Base-by-base conservation (phyloP, 2,113 vertebrate genomes). In the Odontesthes bonariensis region DNA sequence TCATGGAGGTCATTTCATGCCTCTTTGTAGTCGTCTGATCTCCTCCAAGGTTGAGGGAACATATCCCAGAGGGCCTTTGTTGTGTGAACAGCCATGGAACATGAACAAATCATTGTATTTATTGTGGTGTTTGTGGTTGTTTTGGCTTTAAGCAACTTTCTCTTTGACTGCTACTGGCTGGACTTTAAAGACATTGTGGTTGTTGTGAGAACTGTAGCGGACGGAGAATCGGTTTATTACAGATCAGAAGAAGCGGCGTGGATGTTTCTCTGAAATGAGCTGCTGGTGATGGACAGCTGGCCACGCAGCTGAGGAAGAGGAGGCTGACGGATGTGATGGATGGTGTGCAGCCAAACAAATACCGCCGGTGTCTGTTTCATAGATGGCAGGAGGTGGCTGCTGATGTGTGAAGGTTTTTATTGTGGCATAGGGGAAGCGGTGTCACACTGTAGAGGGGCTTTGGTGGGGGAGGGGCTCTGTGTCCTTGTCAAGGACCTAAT, bases 401-500 rank as follows among this genome's bases (percentile, higher is more conserved):
- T 66, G 61, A 55, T 69, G 74, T 69, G 40, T 56, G 67, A n/a
- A 73, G 56, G 62, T 17, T 47, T 73, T 81, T 33, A 80, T 52
- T 49, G 63, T 80, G 72, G 73, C 46, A 16, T 57, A 49, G 82
- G 55, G 49, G 66, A 58, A 68, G 44, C 35, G 0, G 52, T 59
- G 67, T 71, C 61, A 51, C 22, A 32, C 8, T 0, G 11, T 8
- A 53, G n/a, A 22, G 38, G 17, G 40, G 47, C 4, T 42, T 6
- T 1, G 66, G 38, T 1, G 51, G 38, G 5, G 12, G 56, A 16
- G 13, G 32, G 16, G 23, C 33, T 66, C 40, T 20, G 14, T 71
- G 82, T 89, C 83, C 88, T 84, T 87, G 80, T 79, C 74, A 71
- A 79, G 65, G 69, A 83, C 73, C 81, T 82, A 82, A 85, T 86